Evolutionary conservation across 2,797 vertebrate species (phyloP), one percentile per base, ranked within the genome.

Genomic region (Gadopsis marmoratus): DNA sequence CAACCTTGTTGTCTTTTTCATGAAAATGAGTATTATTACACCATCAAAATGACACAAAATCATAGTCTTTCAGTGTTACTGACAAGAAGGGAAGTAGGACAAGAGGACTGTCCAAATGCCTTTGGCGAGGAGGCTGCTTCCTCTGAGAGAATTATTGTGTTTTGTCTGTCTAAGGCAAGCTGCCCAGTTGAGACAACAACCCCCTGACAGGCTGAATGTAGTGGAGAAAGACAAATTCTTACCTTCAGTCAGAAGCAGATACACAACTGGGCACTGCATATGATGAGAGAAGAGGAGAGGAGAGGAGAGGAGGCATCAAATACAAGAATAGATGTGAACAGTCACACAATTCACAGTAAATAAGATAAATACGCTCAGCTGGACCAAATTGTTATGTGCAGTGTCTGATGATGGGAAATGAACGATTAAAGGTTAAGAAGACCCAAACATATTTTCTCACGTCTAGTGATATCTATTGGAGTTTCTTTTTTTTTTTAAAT

Each of bases 81-180:
- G 54, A 61, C 71, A 76, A 50, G 41, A 67, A 51, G 33, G 13
- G 53, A 72, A 71, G 63, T 69, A 68, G 78, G 81, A 76, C 71
- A 69, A 45, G 47, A 21, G 45, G 76, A 61, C 58, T 7, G 59
- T 80, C 70, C 37, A 58, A 79, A 67, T 48, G 81, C 65, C 26
- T 71, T 76, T 74, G 74, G 76, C 55, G 1, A 48, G 45, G 62
- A 37, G 17, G 50, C 39, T 33, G 8, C 72, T 60, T 79, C 81
- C 55, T 84, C 51, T 71, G 64, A 72, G 78, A 84, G 78, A 85
- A 82, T 84, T 39, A 84, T 68, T 79, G 79, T 87, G 70, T 86
- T 88, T 83, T 79, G 79, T 85, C 76, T 68, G 72, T 84, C 71
- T 85, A n/a, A 56, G 78, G 79, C 51, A 2, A 66, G 79, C 60